Percentiles rank a stretch among this genome's conserved stretches.
Evolutionary conservation across 1,140 invertebrate genomes (phyloP).

Genomic region (Periplaneta americana): DNA sequence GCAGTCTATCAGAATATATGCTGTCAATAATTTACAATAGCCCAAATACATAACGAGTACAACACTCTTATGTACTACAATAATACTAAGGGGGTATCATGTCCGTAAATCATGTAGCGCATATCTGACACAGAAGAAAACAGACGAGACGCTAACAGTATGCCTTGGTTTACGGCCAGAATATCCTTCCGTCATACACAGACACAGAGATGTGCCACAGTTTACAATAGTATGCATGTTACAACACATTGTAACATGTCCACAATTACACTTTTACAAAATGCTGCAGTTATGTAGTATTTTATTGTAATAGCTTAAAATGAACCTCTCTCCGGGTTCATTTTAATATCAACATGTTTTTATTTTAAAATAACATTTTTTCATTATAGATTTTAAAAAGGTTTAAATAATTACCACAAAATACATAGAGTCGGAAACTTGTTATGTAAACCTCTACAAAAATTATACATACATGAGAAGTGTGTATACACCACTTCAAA

Average conservation of each 20-base stretch:
- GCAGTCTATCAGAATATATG: not conserved
- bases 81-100: not conserved
- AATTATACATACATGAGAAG: not conserved
- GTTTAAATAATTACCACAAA: not conserved
- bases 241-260: not conserved
- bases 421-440: constrained; percentile 19
- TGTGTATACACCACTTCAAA: not conserved
- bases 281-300: not conserved
- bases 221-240: not conserved
- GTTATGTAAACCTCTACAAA: constrained; percentile 12
- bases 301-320: not conserved
- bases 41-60: constrained; percentile 14
- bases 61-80: not conserved
- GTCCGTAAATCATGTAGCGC: not conserved
- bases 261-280: not conserved
- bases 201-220: not conserved
- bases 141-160: not conserved
- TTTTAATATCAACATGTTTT: not conserved
- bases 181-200: no score
- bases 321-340: not conserved
- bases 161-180: not conserved
- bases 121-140: not conserved
- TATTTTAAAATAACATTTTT: not conserved
- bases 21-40: constrained; percentile 15
- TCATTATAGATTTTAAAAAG: not conserved